These are phyloP conservation scores for Rotaria magnacalcarata DNA, from an alignment of 2,888 invertebrate genomes.

Conservation along the genomic window DNA sequence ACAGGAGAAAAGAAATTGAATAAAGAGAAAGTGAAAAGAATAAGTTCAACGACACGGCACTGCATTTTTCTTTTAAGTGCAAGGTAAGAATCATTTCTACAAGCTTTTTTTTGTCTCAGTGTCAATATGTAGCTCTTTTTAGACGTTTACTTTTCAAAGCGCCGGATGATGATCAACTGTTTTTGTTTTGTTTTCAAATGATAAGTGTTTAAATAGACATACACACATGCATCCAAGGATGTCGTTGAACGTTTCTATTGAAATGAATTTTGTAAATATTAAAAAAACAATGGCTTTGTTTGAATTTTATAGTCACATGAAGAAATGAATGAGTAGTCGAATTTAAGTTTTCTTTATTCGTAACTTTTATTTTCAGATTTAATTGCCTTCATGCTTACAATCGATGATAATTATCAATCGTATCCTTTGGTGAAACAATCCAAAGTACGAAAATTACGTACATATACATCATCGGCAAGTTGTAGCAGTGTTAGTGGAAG, in stretches of 20 bases:
- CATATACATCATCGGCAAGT: neutral
- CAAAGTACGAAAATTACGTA: conserved; percentile 12
- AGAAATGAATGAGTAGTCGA: neutral
- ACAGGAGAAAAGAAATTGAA: neutral
- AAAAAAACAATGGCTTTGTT: neutral
- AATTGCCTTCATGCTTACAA: neutral
- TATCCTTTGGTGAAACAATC: conserved; percentile 21
- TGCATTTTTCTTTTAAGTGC: neutral
- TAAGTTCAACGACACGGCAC: neutral
- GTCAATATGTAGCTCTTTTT: neutral
- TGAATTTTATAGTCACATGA: neutral
- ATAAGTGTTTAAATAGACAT: neutral
- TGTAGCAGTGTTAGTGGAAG: neutral
- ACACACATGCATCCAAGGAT: neutral
- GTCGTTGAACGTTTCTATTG: neutral
- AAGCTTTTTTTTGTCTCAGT: neutral
- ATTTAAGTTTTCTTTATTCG: neutral
- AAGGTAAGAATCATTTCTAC: neutral
- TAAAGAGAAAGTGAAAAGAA: neutral
- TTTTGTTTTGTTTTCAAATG: neutral
- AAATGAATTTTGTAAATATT: neutral
- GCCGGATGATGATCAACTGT: neutral
- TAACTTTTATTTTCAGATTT: neutral
- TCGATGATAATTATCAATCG: neutral
- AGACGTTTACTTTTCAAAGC: neutral